A percentile compares a stretch with the other conserved stretches of the same genome.
These are phyloP conservation scores for Fragum fragum DNA, from an alignment of 2,888 invertebrate species.

Conservation along the genomic window DNA sequence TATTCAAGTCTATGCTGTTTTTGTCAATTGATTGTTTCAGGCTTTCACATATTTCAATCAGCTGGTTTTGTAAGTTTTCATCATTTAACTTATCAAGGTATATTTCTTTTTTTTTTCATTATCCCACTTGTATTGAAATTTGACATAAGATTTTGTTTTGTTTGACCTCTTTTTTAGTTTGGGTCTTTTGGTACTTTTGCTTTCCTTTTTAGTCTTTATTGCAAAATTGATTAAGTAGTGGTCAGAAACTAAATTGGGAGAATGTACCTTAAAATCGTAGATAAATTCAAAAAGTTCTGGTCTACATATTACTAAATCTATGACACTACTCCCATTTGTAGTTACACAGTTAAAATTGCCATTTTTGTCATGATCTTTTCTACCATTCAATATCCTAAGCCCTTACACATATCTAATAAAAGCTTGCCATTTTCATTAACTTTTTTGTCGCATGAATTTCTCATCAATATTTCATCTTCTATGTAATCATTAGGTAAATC, in stretches of 20 bases:
- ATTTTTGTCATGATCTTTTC: not conserved
- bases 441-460: too few species aligned
- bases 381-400: not conserved
- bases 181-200: not conserved
- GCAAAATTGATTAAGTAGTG: not conserved
- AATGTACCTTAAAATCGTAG: not conserved
- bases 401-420: slow-evolving; percentile 8
- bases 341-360: not conserved
- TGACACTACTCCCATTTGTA: not conserved
- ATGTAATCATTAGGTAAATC: too few species aligned
- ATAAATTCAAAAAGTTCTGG: not conserved
- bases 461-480: too few species aligned
- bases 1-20: not conserved
- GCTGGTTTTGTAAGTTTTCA: not conserved
- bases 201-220: not conserved
- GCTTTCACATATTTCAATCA: not conserved
- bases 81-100: not conserved
- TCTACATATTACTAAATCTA: slow-evolving; percentile 2
- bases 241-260: slow-evolving; percentile 13
- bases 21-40: not conserved
- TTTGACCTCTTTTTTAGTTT: not conserved
- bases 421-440: not conserved
- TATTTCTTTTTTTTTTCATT: not conserved
- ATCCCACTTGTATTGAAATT: not conserved
- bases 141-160: not conserved